Evolutionary conservation across 2,113 vertebrate species (phyloP), one percentile per base, ranked within the genome.

Genomic region (Gulo gulo): DNA sequence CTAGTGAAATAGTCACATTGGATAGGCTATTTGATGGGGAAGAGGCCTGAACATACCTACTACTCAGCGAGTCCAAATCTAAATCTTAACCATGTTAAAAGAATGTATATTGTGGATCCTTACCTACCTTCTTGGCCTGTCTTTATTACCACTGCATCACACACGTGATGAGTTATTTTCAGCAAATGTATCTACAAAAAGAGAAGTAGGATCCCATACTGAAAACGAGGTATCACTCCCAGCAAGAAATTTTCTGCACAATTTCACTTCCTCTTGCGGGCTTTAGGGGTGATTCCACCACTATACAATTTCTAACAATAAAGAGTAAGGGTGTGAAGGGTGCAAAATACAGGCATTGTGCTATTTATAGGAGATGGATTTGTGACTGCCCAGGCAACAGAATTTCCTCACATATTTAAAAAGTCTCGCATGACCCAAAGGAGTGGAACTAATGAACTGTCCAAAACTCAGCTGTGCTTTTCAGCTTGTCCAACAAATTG

Each of bases 391-490:
- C 34, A 52, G 57, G n/a, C 63, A 84, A 95, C 34, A 97, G 45
- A 90, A 85, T 50, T 94, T 92, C 52, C 57, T 74, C 65, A 71
- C 45, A 69, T 78, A 92, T 93, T 96, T 85, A 84, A 79, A 85
- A 87, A 96, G 81, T 52, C 74, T 91, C 59, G 4, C 20, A 73
- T 78, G 74, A 45, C 42, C 87, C 76, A 92, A 65, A 90, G 83
- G 82, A 92, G 52, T 88, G 14, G 65, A 96, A 84, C 39, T 95
- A 96, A 97, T 84, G 39, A 96, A 88, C 63, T 96, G 14, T 26
- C 87, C 45, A 85, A 87, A 95, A 84, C 84, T 96, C 69, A 91
- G 94, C 92, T 97, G 96, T 73, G 74, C 36, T 97, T 45, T 96
- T 59, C 74, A 85, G 63, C 91, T 92, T 82, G 69, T 94, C 73